Evolutionary conservation across 2,113 vertebrate genomes (phyloP), one percentile per base, ranked within the genome.

Genomic region (Echinops telfairi): DNA sequence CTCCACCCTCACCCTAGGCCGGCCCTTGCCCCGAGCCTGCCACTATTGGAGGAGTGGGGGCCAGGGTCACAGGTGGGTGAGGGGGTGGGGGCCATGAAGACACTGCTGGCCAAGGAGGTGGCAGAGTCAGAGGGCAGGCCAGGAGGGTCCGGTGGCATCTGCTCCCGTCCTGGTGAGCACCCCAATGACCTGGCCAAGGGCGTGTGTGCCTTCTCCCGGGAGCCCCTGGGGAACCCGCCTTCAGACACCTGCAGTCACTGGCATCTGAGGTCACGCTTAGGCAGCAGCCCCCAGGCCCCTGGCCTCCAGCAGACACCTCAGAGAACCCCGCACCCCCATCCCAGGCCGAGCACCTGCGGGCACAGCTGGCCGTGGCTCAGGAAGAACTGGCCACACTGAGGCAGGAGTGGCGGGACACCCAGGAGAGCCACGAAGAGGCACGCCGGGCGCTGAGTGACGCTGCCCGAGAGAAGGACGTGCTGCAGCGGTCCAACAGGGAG

Each of bases 401-500:
- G 33, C 95, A 33, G 87, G 97, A 97, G 89, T 95, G 97, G 43
- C 98, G 88, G 93, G 97, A 97, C 57, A 96, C 96, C 3, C 94
- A 97, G 66, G 97, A 98, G 73, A 97, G 97, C n/a, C 88, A 80
- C 14, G 98, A 98, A 80, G 98, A 99, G 58, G 96, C 98, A 58
- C 97, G 84, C 36, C 94, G 97, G 93, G 93, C 96, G 0, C 89
- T 99, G 90, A 96, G 85, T 0, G 97, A 98, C 2, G 98, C 98
- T 92, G 97, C 90, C 91, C 96, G 95, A 0, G 98, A 99, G 90
- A 99, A 97, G 81, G 98, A 98, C 5, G 85, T 97, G 76, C 96
- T 99, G 87, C 98, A 97, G 47, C 64, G 80, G 5, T 99, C 98
- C 47, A 99, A 98, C 89, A 85, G 96, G 16, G 96, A 98, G 82